A percentile compares a stretch with the other conserved stretches of the same genome.
phyloP scores from a whole-genome alignment of 1,140 invertebrate species.

The Muscidifurax raptorellus region DNA sequence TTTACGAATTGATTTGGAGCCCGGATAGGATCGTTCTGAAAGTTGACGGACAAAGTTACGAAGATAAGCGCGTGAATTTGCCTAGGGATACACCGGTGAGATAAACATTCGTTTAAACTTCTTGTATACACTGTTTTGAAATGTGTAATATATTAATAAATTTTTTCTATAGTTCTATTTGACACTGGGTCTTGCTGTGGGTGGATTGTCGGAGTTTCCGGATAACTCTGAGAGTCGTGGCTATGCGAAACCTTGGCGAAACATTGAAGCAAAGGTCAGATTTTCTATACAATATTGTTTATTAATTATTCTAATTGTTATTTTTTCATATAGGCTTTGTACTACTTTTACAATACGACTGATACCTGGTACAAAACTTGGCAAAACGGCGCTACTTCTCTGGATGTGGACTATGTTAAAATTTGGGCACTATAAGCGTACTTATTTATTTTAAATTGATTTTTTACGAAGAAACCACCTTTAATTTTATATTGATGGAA shows the following conservation, averaged over 20 bases:
- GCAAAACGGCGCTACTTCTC: constrained; percentile 73
- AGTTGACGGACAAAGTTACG: constrained; percentile 77
- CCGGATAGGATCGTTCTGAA: constrained; percentile 69
- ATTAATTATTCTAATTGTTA: not conserved
- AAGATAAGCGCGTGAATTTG: constrained; percentile 68
- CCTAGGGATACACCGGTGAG: constrained; percentile 85
- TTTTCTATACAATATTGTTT: not conserved
- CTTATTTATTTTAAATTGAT: not conserved
- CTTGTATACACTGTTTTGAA: not conserved
- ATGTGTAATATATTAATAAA: not conserved
- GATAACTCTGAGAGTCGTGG: constrained; percentile 72
- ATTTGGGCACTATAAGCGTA: constrained; percentile 76
- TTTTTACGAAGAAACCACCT: no score
- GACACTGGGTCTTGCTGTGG: constrained; percentile 83
- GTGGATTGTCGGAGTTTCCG: constrained; percentile 83
- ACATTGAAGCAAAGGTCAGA: constrained; percentile 71
- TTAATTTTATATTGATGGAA: no score
- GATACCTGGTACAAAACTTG: constrained; percentile 79
- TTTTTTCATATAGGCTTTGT: constrained; percentile 67
- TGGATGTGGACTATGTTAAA: constrained; percentile 81
- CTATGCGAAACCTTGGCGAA: constrained; percentile 83
- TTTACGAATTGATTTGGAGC: constrained; percentile 79
- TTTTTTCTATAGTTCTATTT: constrained; percentile 82
- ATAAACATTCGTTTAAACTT: not conserved
- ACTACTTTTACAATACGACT: constrained; percentile 74